Evolutionary conservation across 30 jellyfish, hydroid and myxozoan genomes (phyloP).

Genomic region (Turritopsis rubra): DNA sequence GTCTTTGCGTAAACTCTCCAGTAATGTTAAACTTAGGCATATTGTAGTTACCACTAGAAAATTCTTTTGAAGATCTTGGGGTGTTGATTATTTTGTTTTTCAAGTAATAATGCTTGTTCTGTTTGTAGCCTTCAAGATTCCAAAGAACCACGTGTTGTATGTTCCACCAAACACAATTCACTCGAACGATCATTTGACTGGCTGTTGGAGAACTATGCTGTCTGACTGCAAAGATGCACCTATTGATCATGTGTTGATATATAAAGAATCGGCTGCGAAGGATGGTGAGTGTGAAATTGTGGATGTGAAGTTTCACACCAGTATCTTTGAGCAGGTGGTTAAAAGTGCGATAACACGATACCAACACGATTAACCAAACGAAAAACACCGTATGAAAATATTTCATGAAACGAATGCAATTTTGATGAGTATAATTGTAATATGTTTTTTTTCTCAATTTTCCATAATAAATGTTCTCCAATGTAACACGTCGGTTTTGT

Average conservation of each 20-base stretch:
- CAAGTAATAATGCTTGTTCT: too few relatives aligned
- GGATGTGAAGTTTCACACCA: background rate
- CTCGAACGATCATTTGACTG: slow-evolving; percentile 6
- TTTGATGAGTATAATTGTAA: too few relatives aligned
- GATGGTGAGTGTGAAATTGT: background rate
- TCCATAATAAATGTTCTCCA: too few relatives aligned
- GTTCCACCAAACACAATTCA: slow-evolving; percentile 12
- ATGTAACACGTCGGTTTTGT: too few relatives aligned
- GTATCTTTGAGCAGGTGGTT: background rate
- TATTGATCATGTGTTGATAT: slow-evolving; percentile 3
- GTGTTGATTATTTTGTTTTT: background rate
- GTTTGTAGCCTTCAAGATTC: background rate
- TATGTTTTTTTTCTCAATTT: too few relatives aligned
- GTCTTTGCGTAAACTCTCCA: too few relatives aligned
- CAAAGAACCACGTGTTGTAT: background rate
- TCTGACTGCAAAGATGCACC: background rate
- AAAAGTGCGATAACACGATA: background rate
- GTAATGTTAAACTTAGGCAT: too few relatives aligned
- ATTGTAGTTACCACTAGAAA: too few relatives aligned
- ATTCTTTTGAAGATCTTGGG: too few relatives aligned
- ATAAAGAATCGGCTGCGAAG: background rate
- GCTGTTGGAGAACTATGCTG: background rate
- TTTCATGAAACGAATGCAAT: too few relatives aligned
- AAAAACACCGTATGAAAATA: too few relatives aligned
- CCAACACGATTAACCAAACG: background rate